Evolutionary conservation across 2,888 invertebrate genomes (phyloP), one percentile per base, ranked within the genome.

Genomic region (Choristoneura rosaceana): DNA sequence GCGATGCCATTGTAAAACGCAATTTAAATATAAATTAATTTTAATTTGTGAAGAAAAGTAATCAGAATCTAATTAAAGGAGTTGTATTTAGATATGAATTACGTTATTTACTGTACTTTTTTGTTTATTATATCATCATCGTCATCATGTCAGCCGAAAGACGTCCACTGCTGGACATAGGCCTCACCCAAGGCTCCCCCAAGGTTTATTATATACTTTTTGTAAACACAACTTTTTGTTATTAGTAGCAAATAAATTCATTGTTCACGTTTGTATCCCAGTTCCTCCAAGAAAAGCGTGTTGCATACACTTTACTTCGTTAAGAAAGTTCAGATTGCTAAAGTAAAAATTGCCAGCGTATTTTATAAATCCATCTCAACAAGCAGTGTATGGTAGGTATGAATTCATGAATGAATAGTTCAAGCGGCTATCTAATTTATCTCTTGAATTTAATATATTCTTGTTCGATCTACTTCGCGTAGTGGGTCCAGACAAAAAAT

Each of bases 401-500:
- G 33, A 55, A 17, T 55, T 17, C 63, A 45, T n/a, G 25, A 59
- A 64, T 25, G 10, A 61, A 52, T 43, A 50, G 47, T 17, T 14
- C 33, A 58, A 62, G 47, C 47, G 4, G 52, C 47, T 38, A 47
- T 64, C 12, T 58, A 68, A 68, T 63, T 68, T 67, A 47, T 64
- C 64, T 17, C 34, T 64, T 68, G 64, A 73, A 73, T 73, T 73
- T 60, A 69, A 73, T 69, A 71, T 67, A 73, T 69, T 64, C 73
- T 73, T 73, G 55, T 64, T 69, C 64, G 59, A 73, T 73, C 59
- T 47, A 73, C 59, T 69, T n/a, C 68, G 50, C 58, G 15, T 59
- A 62, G 68, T 59, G 59, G 69, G 59, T 60, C 71, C 61, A 34
- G 59, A 59, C 63, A 73, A 73, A 73, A 73, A 73, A 69, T 73